phyloP scores from a whole-genome alignment of 2,888 invertebrate species.

The Altica lythri region DNA sequence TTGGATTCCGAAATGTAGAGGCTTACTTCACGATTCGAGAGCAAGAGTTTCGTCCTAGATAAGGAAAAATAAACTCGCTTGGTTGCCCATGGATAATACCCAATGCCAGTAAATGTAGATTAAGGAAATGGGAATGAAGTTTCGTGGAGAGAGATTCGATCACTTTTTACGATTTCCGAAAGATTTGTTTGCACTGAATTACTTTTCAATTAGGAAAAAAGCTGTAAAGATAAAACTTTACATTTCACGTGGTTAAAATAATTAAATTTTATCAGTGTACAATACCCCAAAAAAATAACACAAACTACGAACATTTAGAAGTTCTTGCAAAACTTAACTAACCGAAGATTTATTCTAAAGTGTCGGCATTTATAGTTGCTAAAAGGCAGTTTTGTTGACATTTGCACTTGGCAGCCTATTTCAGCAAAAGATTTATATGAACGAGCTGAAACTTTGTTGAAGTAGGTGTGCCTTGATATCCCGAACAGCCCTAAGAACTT shows the following conservation, averaged over 20 bases:
- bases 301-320: no score
- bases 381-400: constrained; percentile 32
- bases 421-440: constrained; percentile 32
- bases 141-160: constrained; percentile 32
- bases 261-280: no score
- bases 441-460: constrained; percentile 30
- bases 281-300: no score
- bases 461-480: constrained; percentile 28
- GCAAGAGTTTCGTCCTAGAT: constrained; percentile 29
- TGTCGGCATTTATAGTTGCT: constrained; percentile 26
- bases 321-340: no score
- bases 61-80: constrained; percentile 34
- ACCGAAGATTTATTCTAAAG: constrained; percentile 22
- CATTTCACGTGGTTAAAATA: no score
- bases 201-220: constrained; percentile 33
- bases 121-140: constrained; percentile 31
- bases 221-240: constrained; percentile 27
- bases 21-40: constrained; percentile 26
- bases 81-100: constrained; percentile 26
- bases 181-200: constrained; percentile 33
- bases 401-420: constrained; percentile 33
- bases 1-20: constrained; percentile 20
- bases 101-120: constrained; percentile 33
- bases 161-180: constrained; percentile 33
- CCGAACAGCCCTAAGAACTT: constrained; percentile 30